These are phyloP conservation scores for Notodonta ziczac DNA, from an alignment of 2,888 invertebrate genomes.

Conservation along the genomic window DNA sequence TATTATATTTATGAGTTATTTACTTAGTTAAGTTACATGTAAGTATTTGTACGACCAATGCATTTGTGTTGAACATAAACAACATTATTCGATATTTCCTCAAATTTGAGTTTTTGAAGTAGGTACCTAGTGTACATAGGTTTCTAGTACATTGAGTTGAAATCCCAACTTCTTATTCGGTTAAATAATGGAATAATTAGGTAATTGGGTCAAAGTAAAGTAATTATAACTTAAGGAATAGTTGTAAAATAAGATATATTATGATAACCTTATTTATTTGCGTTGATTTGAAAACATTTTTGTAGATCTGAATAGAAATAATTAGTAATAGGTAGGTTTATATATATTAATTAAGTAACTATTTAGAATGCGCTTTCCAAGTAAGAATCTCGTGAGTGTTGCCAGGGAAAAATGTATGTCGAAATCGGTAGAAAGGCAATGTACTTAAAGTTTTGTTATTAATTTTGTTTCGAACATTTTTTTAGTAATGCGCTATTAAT, in stretches of 20 bases:
- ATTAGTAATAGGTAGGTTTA: not conserved
- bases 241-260: conserved; percentile 25
- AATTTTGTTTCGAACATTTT: conserved; percentile 41
- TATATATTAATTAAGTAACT: not conserved
- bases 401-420: conserved; percentile 31
- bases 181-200: too few species aligned
- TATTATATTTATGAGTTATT: conserved; percentile 44
- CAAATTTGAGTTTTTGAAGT: too few species aligned
- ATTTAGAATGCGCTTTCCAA: conserved; percentile 18
- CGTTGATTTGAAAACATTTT: conserved; percentile 27
- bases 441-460: conserved; percentile 59
- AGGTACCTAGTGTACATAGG: too few species aligned
- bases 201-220: not conserved
- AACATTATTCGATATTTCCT: too few species aligned
- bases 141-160: too few species aligned
- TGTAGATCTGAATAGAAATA: conserved; percentile 39
- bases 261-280: conserved; percentile 40
- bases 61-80: not conserved
- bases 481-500: not conserved
- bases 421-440: conserved; percentile 48
- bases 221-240: conserved; percentile 8
- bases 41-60: conserved; percentile 1
- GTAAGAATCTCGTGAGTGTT: conserved; percentile 40
- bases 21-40: conserved; percentile 8
- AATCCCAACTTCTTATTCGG: too few species aligned